Conservation (phyloP, 2,888 invertebrate species). For the Aquatica leii region DNA sequence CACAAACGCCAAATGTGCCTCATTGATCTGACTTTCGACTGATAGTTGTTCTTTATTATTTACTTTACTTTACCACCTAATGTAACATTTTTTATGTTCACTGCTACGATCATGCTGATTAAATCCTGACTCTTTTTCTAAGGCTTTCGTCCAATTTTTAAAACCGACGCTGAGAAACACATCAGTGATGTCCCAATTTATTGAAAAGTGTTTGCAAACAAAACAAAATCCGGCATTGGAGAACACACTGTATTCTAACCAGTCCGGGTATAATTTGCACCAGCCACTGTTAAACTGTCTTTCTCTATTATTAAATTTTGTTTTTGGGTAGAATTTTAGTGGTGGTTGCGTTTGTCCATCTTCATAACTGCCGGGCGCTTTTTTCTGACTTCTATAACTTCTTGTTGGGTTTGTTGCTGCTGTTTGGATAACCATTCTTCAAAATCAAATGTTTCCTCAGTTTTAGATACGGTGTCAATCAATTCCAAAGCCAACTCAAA, state of each 20-base stretch:
- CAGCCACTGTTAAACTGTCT: background rate
- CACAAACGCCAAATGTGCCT: background rate
- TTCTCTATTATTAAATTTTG: background rate
- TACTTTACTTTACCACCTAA: background rate
- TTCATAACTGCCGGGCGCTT: background rate
- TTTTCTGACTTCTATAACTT: no score
- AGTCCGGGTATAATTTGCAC: background rate
- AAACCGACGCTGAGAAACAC: slow-evolving; percentile 3
- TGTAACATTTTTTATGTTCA: background rate
- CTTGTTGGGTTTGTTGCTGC: no score
- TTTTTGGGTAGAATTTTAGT: slow-evolving; percentile 2
- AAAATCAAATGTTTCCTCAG: background rate
- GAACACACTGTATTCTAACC: slow-evolving; percentile 2
- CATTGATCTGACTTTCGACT: background rate
- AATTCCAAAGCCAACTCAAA: no score
- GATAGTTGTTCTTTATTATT: background rate
- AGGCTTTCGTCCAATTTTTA: slow-evolving; percentile 5
- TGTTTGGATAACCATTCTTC: no score
- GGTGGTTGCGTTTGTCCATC: slow-evolving; percentile 8
- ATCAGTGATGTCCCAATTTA: background rate
- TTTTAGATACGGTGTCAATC: background rate
- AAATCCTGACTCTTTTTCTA: slow-evolving; percentile 8
- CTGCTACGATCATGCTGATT: background rate
- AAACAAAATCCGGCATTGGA: background rate
- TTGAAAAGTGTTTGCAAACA: background rate